Evolutionary conservation across 35 echinoderm and acorn worm genomes (phyloP).

Genomic region (Amphiura filiformis): DNA sequence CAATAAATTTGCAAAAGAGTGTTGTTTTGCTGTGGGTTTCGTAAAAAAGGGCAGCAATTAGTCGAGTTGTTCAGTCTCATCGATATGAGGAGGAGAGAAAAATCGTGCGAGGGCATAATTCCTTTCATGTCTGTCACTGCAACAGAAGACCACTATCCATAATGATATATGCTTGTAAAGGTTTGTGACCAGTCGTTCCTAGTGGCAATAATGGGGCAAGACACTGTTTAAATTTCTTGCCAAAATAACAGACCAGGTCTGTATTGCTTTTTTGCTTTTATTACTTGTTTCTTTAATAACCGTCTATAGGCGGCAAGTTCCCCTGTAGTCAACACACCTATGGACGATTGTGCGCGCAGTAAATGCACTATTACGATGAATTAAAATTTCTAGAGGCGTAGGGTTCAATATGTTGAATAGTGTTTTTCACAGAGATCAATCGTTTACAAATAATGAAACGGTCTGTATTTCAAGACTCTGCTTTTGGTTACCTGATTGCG

Average conservation of each 20-base stretch:
- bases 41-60: background rate
- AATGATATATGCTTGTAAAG: background rate
- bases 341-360: slow-evolving; percentile 1
- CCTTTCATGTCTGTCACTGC: background rate
- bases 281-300: slow-evolving; percentile 9
- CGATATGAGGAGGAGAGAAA: background rate
- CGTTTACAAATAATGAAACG: slow-evolving; percentile 9
- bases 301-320: background rate
- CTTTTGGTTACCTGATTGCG: slow-evolving; percentile 4
- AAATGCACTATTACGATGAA: slow-evolving; percentile 9
- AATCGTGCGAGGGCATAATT: background rate
- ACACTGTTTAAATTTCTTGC: background rate
- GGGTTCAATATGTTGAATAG: slow-evolving; percentile 11
- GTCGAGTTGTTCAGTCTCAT: background rate
- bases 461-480: background rate
- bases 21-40: background rate
- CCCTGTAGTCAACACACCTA: background rate
- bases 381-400: slow-evolving; percentile 4
- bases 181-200: background rate
- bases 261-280: background rate
- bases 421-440: background rate
- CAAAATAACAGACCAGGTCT: background rate
- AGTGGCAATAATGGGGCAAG: slow-evolving; percentile 4
- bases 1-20: background rate
- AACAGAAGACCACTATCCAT: background rate